Conservation (phyloP, 2,888 invertebrate genomes). For the Pantelozetes paolii region DNA sequence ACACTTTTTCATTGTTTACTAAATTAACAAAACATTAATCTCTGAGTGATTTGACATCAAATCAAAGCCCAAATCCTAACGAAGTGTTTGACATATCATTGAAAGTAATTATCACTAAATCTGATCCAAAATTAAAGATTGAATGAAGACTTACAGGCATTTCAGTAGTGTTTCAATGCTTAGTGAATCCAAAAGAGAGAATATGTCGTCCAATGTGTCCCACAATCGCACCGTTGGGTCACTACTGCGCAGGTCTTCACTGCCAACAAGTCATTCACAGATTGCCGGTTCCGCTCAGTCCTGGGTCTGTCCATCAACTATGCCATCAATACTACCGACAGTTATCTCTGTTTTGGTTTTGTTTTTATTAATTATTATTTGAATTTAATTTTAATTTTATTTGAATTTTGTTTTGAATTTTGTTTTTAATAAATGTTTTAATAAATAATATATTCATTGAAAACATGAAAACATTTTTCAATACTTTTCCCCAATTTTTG, state of each 20-base stretch:
- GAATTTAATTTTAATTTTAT: too few species aligned
- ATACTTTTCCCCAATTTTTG: too few species aligned
- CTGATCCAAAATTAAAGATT: background rate
- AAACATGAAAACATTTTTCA: too few species aligned
- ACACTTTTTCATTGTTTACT: background rate
- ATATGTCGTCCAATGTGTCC: slow-evolving; percentile 11
- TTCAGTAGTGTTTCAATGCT: slow-evolving; percentile 2
- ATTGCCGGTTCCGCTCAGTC: slow-evolving; percentile 33
- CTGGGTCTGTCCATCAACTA: background rate
- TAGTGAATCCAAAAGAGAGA: slow-evolving; percentile 23
- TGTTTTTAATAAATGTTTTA: too few species aligned
- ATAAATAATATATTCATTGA: too few species aligned
- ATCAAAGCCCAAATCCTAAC: background rate
- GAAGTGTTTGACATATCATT: background rate
- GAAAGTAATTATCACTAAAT: background rate
- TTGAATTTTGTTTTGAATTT: too few species aligned
- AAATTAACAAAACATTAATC: background rate
- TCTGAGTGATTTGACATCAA: background rate
- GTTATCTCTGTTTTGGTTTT: too few species aligned
- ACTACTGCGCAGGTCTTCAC: background rate
- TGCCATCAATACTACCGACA: background rate
- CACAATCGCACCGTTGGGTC: background rate
- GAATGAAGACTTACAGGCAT: slow-evolving; percentile 37
- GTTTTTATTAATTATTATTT: too few species aligned
- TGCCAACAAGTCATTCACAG: slow-evolving; percentile 2